Base-by-base conservation (phyloP, 2,888 invertebrate species). In the Eumacrocentrus americanus region DNA sequence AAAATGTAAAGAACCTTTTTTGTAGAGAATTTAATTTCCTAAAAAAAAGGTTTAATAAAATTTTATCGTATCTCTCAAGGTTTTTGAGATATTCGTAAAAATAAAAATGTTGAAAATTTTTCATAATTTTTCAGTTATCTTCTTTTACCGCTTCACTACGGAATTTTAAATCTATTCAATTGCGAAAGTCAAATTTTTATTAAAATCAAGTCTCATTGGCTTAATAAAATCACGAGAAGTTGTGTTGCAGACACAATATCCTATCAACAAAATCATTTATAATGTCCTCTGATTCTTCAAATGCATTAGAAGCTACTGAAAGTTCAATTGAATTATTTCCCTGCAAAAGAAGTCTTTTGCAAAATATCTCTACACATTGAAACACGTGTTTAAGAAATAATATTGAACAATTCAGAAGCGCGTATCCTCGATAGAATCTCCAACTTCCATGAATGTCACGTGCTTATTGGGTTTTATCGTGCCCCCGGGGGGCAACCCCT, bases 401-500 rank as follows among this genome's bases (percentile, higher is more conserved):
- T 22, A 20, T 37, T 16, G n/a, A 20, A 14, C 7, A 52, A 37
- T 54, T 77, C 67, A 76, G 67, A 79, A 77, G 60, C 76, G 70
- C 5, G 79, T 77, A 55, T 67, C 67, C 63, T 76, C 72, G 51
- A 67, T 66, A 9, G 68, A 65, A 50, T 64, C 67, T 29, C 74
- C 73, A 54, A 67, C 67, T 51, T 76, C 77, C 57, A 77, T 74
- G 66, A 80, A 80, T 48, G 79, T 80, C 54, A 80, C 80, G 68
- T 77, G 76, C 69, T 80, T 79, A 9, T 4, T 4, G 55, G 75
- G 64, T 60, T 67, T 74, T 50, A 67, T 61, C 72, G 72, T 75
- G 77, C 80, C 79, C 78, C 77, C 75, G 44, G 70, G 77, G 78
- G 79, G 78, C 79, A 79, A 79, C 74, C 79, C 78, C 80, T 80